Evolutionary conservation across 2,797 vertebrate species (phyloP), one percentile per base, ranked within the genome.

Genomic region (Takifugu ocellatus): DNA sequence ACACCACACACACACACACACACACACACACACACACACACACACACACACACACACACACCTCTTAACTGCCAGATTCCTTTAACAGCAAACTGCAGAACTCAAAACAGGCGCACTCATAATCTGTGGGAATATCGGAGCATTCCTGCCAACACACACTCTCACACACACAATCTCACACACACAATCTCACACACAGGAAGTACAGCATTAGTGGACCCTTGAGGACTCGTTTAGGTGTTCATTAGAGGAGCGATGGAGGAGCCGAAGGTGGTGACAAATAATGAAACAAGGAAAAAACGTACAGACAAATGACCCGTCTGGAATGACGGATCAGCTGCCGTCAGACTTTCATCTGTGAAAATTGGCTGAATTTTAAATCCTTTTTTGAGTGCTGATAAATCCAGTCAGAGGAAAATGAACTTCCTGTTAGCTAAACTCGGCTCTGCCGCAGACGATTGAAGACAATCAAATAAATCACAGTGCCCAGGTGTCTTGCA

Each of bases 51-150:
- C 47, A 50, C n/a, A 54, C n/a, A 61, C 56, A 66, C 14, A 17
- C 42, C 21, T 46, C 57, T 62, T 55, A 70, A 72, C 61, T 77
- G 67, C 61, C 59, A 82, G 74, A 84, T 84, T 81, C 74, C 64
- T 56, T 44, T 56, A 43, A 68, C 71, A 60, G 63, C 70, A 72
- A 81, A 78, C 58, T 52, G 44, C 57, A 33, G 54, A 68, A 51
- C 68, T 78, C 63, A 61, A 78, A 77, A 71, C 61, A 77, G 73
- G 68, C 74, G 57, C 70, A 69, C 51, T 45, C 43, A 51, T 52
- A 58, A 42, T 51, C 54, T 29, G 2, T 70, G 64, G 56, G 57
- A 66, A 58, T 65, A 15, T 52, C 43, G 51, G 53, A 44, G 56
- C 27, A 50, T 53, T 62, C 61, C 43, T 56, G 56, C 51, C 5